Percentiles rank a stretch among this genome's conserved stretches.
phyloP scores from a whole-genome alignment of 2,113 vertebrate species.

The Centropus bengalensis region DNA sequence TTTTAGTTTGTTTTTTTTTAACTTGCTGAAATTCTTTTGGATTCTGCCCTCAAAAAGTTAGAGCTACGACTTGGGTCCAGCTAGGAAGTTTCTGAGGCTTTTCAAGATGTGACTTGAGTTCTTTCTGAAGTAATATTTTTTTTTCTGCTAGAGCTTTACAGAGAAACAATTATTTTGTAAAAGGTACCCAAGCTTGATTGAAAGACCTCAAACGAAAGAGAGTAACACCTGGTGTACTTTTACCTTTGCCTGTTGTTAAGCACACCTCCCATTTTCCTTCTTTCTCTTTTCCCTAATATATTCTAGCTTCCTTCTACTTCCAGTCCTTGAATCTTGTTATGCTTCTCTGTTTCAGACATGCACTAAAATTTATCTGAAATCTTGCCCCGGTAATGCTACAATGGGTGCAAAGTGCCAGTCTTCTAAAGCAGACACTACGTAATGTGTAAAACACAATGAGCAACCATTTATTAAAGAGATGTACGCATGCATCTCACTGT shows the following conservation, averaged over 20 bases:
- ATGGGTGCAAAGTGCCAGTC: not conserved
- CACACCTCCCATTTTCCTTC: fast-evolving
- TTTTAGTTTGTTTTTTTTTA: not conserved
- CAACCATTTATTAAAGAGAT: not conserved
- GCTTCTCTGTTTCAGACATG: not conserved
- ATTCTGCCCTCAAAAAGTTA: not conserved
- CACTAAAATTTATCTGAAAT: not conserved
- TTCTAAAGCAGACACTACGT: conserved; percentile 17
- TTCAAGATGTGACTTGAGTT: not conserved
- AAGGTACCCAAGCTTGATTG: not conserved
- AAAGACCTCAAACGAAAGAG: not conserved
- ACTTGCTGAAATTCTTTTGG: not conserved
- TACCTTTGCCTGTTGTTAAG: not conserved
- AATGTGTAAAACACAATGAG: conserved; percentile 15
- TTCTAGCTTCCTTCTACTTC: not conserved
- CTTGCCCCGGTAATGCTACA: not conserved
- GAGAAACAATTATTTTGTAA: not conserved
- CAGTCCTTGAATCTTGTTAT: not conserved
- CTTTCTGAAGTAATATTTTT: not conserved
- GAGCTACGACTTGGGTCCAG: not conserved
- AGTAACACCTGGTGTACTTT: not conserved
- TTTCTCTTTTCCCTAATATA: not conserved
- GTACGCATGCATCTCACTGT: not conserved
- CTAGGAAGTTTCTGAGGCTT: not conserved
- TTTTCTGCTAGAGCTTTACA: not conserved